Evolutionary conservation across 2,113 vertebrate species (phyloP), one percentile per base, ranked within the genome.

Genomic region (Psittacula cyanocephala): DNA sequence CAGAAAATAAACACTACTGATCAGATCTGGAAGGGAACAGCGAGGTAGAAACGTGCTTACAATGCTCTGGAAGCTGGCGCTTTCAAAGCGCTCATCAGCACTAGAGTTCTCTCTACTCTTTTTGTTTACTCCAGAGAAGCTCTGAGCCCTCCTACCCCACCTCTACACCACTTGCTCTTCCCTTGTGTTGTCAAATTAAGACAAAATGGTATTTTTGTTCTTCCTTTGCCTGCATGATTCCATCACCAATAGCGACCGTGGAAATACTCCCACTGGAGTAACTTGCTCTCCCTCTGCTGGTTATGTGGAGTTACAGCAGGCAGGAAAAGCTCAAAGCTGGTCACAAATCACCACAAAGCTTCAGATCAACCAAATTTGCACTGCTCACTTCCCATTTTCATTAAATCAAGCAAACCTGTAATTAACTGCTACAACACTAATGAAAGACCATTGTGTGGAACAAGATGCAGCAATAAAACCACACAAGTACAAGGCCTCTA

Each of bases 211-310:
- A 5, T 6, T 82, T 57, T 39, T 68, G 14, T 52, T 53, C 33
- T 24, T 65, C 24, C 55, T 41, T 25, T 50, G 46, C 53, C 67
- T 16, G 25, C 17, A 8, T 3, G 15, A 65, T n/a, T 75, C 62
- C 70, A 80, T 17, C 55, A 24, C 9, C 43, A 67, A 17, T 3
- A 71, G 55, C 60, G 41, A 43, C 53, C 20, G 20, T 0, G 10
- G 59, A 67, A 77, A 65, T 13, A 13, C 4, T 59, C 80, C 53
- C 6, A 17, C 39, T 80, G 9, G 53, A 94, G 77, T 55, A 88
- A 60, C 91, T 70, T 41, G 88, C 43, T 91, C 95, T 88, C 95
- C 95, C 96, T 96, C 95, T 96, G 92, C 86, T 94, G 93, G 95
- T 47, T 78, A 68, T 1, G 4, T 2, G 47, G 44, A 27, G 65